Evolutionary conservation across 2,888 invertebrate species (phyloP).

Genomic region (Cerceris ruficornis): DNA sequence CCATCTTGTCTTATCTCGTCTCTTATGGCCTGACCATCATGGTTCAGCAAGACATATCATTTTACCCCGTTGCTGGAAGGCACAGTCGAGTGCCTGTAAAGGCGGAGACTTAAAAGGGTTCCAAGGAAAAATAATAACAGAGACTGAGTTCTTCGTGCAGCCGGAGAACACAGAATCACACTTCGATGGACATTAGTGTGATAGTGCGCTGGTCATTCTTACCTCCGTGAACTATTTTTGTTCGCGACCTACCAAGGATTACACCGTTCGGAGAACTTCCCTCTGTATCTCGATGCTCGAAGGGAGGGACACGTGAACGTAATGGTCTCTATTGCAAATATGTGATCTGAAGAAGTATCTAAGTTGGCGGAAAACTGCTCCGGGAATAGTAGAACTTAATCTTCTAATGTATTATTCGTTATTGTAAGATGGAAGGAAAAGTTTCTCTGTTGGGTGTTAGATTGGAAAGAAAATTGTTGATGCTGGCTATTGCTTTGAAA

Average conservation of each 20-base stretch:
- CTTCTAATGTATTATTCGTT: too few species aligned
- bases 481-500: too few species aligned
- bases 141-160: conserved; percentile 1
- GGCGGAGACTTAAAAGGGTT: conserved; percentile 8
- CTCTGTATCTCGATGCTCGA: too few species aligned
- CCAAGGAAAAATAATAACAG: conserved; percentile 25
- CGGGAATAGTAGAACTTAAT: too few species aligned
- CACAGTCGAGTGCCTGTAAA: conserved; percentile 1
- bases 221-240: conserved; percentile 21
- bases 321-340: too few species aligned
- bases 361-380: too few species aligned
- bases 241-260: conserved; percentile 22
- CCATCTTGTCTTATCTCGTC: conserved; percentile 52
- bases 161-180: conserved; percentile 52
- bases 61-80: conserved; percentile 34
- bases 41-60: conserved; percentile 47
- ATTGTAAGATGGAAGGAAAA: too few species aligned
- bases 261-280: background rate
- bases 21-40: conserved; percentile 38
- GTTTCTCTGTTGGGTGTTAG: too few species aligned
- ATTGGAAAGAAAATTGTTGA: too few species aligned
- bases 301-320: too few species aligned
- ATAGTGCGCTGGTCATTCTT: conserved; percentile 36
- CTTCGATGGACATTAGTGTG: conserved; percentile 55
- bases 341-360: too few species aligned